Conservation (phyloP, 2,113 vertebrate genomes). For the Ammodytes dubius region DNA sequence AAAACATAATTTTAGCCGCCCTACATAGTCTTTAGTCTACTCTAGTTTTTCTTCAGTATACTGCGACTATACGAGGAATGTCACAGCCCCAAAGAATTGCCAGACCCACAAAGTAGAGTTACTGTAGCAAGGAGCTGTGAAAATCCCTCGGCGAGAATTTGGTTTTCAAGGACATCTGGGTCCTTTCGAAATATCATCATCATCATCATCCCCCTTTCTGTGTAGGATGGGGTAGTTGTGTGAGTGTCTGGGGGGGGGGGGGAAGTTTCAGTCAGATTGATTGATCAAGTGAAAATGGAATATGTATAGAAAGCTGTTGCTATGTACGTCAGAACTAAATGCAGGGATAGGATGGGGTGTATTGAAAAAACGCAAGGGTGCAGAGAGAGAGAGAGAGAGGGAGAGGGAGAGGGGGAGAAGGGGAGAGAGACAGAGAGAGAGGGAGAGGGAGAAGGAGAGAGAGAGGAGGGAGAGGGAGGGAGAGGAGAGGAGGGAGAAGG, state of each 20-base stretch:
- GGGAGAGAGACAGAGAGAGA: neutral
- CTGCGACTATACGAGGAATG: constrained; percentile 43
- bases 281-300: constrained; percentile 41
- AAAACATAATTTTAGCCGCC: neutral
- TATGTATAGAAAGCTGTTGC: constrained; percentile 21
- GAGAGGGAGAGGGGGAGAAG: neutral
- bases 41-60: constrained; percentile 24
- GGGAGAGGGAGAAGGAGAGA: neutral
- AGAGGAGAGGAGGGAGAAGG: neutral
- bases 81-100: constrained; percentile 22
- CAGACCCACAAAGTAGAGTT: constrained; percentile 20
- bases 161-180: constrained; percentile 53
- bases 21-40: neutral
- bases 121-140: neutral
- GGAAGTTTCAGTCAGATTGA: constrained; percentile 64
- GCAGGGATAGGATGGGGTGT: constrained; percentile 1
- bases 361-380: neutral
- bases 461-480: neutral
- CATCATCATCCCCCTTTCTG: constrained; percentile 38
- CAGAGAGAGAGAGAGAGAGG: neutral
- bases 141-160: constrained; percentile 17
- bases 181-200: constrained; percentile 30
- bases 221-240: constrained; percentile 30
- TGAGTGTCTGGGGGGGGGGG: constrained; percentile 43
- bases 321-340: constrained; percentile 30